These are phyloP conservation scores for Synanthedon vespiformis DNA, from an alignment of 2,888 invertebrate genomes.

Conservation along the genomic window DNA sequence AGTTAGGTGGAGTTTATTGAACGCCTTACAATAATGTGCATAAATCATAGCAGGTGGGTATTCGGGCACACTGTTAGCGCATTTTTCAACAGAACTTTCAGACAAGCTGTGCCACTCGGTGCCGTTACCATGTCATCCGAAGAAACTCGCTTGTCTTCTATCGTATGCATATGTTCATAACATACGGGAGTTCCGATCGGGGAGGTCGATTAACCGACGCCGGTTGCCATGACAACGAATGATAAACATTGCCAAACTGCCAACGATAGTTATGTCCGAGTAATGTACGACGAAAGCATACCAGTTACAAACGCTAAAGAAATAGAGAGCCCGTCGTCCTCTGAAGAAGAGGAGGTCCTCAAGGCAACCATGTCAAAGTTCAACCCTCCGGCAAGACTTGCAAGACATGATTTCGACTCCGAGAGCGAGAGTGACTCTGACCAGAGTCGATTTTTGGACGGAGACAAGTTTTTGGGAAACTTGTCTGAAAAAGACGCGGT, in stretches of 20 bases:
- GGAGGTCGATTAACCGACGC: constrained; percentile 16
- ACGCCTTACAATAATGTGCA: neutral
- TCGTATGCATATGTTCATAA: neutral
- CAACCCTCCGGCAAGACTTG: constrained; percentile 52
- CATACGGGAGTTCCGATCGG: constrained; percentile 15
- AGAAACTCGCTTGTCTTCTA: constrained; percentile 1
- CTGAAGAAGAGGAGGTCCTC: constrained; percentile 39
- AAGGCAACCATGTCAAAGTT: constrained; percentile 55
- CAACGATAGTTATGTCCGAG: constrained; percentile 22
- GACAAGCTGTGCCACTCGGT: constrained; percentile 16
- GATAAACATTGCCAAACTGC: constrained; percentile 63
- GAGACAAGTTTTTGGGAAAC: constrained; percentile 40
- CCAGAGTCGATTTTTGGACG: constrained; percentile 41
- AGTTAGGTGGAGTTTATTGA: too few species aligned
- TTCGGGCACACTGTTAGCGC: neutral
- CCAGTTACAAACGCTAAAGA: constrained; percentile 69
- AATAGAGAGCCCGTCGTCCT: constrained; percentile 60
- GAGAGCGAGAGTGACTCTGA: constrained; percentile 53
- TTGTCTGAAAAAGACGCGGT: constrained; percentile 8
- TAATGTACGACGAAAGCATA: constrained; percentile 73
- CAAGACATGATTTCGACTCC: constrained; percentile 56
- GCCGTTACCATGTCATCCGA: constrained; percentile 11
- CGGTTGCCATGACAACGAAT: constrained; percentile 49
- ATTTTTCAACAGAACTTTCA: neutral
- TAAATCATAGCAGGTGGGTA: neutral